Evolutionary conservation across 2,888 invertebrate genomes (phyloP), one percentile per base, ranked within the genome.

Genomic region (Cephalotes varians): DNA sequence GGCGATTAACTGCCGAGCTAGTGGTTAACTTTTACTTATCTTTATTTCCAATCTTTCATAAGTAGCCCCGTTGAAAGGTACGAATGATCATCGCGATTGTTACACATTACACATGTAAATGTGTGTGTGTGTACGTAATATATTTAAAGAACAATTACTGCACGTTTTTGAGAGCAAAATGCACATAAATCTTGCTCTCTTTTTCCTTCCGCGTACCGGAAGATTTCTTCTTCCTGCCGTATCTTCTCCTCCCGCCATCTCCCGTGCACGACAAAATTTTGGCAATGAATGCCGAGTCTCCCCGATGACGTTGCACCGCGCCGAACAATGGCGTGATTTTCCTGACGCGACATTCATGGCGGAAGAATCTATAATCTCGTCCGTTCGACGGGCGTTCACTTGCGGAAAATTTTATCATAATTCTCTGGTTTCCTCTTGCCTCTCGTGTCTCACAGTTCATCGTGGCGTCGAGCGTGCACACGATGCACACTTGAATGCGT

Each of bases 291-390:
- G 25, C 40, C 60, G 60, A 40, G 51, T 60, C 51, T 28, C 69
- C 21, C 34, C 34, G 71, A 49, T 58, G 47, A 37, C 65, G 37
- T 4, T 51, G 58, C 62, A 60, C 12, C 79, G 34, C 37, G 58
- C 37, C 51, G 76, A 81, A 76, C 81, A 64, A 64, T 64, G 76
- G 56, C 51, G 54, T 64, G 76, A 76, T 64, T 76, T 65, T 56
- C 74, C 76, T 64, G 56, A 64, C 81, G 74, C 81, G 81, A 74
- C 54, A 54, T 71, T 74, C 40, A 71, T 71, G 77, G 5, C 21
- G 21, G 71, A 31, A 25, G 77, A 79, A 79, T 79, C 77, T 71
- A 44, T 79, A 79, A 79, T 81, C 64, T 51, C 62, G 12, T 54
- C 44, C 54, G 21, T 77, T 67, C 67, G 47, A 49, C 34, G 25